Evolutionary conservation across 1,140 invertebrate species (phyloP).

Genomic region (Trigoniulus corallinus): DNA sequence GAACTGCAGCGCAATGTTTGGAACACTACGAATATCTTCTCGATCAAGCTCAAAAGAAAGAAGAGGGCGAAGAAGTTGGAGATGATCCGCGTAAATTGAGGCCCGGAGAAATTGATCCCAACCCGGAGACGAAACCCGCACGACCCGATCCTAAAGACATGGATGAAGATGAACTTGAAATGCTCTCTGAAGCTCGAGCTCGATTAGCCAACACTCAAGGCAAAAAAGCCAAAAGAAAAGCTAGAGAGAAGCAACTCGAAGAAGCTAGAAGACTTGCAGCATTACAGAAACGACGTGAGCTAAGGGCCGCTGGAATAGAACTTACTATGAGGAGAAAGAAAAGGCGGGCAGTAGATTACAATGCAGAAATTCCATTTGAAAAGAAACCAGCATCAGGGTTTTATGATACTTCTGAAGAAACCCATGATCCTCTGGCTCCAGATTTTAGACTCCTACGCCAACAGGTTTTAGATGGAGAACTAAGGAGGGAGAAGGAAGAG

Average conservation of each 20-base stretch:
- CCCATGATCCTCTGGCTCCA: constrained; percentile 67
- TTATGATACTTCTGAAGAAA: constrained; percentile 81
- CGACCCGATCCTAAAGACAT: constrained; percentile 99
- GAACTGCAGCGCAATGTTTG: constrained; percentile 95
- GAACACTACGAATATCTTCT: constrained; percentile 93
- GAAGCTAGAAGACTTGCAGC: constrained; percentile 91
- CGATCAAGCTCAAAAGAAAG: constrained; percentile 96
- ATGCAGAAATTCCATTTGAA: constrained; percentile 94
- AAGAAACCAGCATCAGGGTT: constrained; percentile 81
- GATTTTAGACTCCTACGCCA: constrained; percentile 79
- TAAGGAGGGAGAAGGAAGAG: constrained; percentile 71
- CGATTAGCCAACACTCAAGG: constrained; percentile 97
- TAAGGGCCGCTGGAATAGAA: constrained; percentile 97
- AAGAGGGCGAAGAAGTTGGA: constrained; percentile 78
- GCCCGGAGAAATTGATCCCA: constrained; percentile 98
- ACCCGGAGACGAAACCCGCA: constrained; percentile 98
- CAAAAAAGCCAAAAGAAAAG: constrained; percentile 98
- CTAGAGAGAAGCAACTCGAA: constrained; percentile 94
- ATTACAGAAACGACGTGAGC: constrained; percentile 86
- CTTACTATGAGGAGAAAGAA: constrained; percentile 36
- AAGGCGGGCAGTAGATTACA: constrained; percentile 89
- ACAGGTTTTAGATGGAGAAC: constrained; percentile 82
- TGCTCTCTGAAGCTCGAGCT: constrained; percentile 96
- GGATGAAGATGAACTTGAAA: constrained; percentile 99
- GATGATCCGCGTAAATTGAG: constrained; percentile 89